Conservation (phyloP, 2,113 vertebrate species). For the Lampris incognitus region DNA sequence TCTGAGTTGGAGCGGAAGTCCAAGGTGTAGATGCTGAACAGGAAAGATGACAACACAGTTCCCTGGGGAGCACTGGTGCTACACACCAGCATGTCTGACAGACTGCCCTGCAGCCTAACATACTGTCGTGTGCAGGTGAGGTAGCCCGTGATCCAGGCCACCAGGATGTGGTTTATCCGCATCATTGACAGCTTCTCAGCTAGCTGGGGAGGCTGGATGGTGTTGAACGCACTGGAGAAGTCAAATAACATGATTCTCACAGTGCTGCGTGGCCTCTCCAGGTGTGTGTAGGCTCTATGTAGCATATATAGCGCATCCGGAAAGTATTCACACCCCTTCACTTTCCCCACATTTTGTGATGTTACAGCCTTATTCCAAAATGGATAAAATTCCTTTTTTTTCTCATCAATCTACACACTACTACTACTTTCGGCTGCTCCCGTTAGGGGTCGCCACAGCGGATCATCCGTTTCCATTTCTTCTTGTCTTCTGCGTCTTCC, state of each 20-base stretch:
- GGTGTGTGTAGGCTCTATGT: no score
- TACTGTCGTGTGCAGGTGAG: constrained; percentile 3
- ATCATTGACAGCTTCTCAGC: not conserved
- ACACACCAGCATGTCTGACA: not conserved
- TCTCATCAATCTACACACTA: no score
- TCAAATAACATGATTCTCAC: constrained; percentile 15
- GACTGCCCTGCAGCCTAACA: not conserved
- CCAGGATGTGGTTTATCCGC: not conserved
- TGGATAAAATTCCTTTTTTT: no score
- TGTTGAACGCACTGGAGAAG: constrained; percentile 26
- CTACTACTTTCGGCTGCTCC: no score
- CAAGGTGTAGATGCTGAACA: constrained; percentile 2
- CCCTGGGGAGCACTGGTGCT: not conserved
- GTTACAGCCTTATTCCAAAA: no score
- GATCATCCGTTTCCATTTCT: no score
- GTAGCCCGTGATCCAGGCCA: constrained; percentile 25
- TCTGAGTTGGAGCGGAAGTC: not conserved
- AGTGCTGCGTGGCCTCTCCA: no score
- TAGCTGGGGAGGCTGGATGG: not conserved
- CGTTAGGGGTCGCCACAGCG: no score
- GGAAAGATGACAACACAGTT: constrained; percentile 4
- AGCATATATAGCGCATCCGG: no score
- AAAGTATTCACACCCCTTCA: no score
- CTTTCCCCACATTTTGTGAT: no score
- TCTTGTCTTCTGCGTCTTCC: no score